Base-by-base conservation (phyloP, 1,140 invertebrate genomes). In the Antheraea pernyi region DNA sequence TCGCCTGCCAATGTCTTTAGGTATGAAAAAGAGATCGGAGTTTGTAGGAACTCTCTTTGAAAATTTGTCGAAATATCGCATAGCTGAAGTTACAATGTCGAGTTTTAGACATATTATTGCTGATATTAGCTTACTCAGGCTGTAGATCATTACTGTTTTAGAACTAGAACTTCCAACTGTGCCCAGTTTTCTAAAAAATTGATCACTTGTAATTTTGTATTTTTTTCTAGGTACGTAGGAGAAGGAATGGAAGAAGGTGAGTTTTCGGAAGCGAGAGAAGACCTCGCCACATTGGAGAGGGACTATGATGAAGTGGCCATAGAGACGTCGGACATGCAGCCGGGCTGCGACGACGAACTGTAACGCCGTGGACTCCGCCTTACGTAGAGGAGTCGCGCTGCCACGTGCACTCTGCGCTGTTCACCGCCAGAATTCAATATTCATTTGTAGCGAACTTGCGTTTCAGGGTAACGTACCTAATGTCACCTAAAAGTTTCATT, bases 191-290 rank as follows among this genome's bases (percentile, higher is more conserved):
- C 13, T 16, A 42, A 30, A 30, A 30, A 30, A 30, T n/a, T 30
- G 22, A 30, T 30, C 1, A 4, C 22, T 30, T 30, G 22, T 30
- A 30, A 30, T 30, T 30, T 30, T 30, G 22, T 42, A n/a, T 42
- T 42, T 11, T 16, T 53, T 53, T 13, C 8, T 46, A 76, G 68
- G 70, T 76, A 95, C 74, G 95, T 95, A 3, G 95, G 95, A 1
- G 95, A 96, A 80, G 95, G 95, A 65, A 96, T 96, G 95, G 96
- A 96, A 81, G 96, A 96, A 85, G 96, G 96, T 0, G 96, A 97
- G 81, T 97, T 97, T 83, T 93, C 94, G 3, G 95, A 95, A 80
- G 96, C 96, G 5, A 93, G 96, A 19, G 96, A 97, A 81, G 96
- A 97, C 91, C 86, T 97, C 66, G 96, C 96, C 1, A 86, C 87